Evolutionary conservation across 2,888 invertebrate genomes (phyloP).

Genomic region (Nymphalis urticae): DNA sequence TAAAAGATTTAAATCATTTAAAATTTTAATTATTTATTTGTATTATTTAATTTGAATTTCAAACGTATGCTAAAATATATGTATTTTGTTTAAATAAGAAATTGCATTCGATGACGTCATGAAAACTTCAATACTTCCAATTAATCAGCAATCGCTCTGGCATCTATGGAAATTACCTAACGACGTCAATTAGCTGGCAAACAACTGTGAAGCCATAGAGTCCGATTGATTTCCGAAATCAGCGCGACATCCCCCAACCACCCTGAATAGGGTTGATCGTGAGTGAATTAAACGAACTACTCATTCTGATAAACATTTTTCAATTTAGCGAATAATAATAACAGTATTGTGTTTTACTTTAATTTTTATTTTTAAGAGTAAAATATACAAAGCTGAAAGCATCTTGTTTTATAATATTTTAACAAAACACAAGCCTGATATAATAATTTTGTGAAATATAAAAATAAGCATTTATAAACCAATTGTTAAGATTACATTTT

Average conservation of each 20-base stretch:
- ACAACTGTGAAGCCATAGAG: conserved; percentile 35
- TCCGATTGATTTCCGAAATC: conserved; percentile 38
- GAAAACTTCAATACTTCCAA: background rate
- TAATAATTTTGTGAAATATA: too few relatives aligned
- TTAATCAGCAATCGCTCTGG: conserved; percentile 7
- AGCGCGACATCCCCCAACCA: conserved; percentile 16
- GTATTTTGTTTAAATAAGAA: too few relatives aligned
- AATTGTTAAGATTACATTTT: too few relatives aligned
- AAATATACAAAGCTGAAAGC: too few relatives aligned
- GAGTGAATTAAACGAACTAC: too few relatives aligned
- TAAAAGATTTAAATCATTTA: too few relatives aligned
- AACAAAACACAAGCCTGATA: too few relatives aligned
- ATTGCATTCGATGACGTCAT: too few relatives aligned
- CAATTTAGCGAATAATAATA: too few relatives aligned
- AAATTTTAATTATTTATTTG: too few relatives aligned
- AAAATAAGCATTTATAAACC: too few relatives aligned
- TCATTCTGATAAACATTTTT: background rate
- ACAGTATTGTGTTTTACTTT: background rate
- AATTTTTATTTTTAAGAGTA: background rate
- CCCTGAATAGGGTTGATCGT: conserved; percentile 19
- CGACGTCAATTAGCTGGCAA: conserved; percentile 20
- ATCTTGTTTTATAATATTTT: too few relatives aligned
- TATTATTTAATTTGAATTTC: conserved; percentile 8
- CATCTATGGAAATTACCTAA: conserved; percentile 31
- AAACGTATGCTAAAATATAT: conserved; percentile 1